Evolutionary conservation across 2,113 vertebrate species (phyloP), one percentile per base, ranked within the genome.

Genomic region (Syngnathoides biaculeatus): DNA sequence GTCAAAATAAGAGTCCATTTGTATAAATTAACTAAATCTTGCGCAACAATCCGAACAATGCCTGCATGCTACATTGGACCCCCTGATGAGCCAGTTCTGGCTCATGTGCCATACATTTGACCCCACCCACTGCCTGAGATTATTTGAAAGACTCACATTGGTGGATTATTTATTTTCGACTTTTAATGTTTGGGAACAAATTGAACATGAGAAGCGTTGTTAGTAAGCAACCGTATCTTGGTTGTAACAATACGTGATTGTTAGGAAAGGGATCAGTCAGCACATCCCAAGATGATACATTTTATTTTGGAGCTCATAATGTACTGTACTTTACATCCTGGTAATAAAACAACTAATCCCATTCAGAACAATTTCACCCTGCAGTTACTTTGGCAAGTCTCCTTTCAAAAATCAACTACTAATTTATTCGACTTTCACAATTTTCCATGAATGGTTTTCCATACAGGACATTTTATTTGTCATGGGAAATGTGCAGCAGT

Each of bases 361-460:
- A 40, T 40, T 60, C 40, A n/a, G 20, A 40, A 40, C 38, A n/a
- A 38, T 60, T 59, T 60, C 58, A n/a, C 19, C 24, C 22, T 59
- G 20, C 38, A 38, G 38, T 58, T 61, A 52, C 30, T 43, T 26
- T 60, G 12, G 42, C 30, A 56, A 63, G 47, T 15, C 11, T 64
- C 39, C 19, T 42, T 1, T 26, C 66, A 71, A 14, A 64, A 68
- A 68, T 65, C 40, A 53, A 39, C 68, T 68, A 59, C 53, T 30
- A 11, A 50, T 59, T 65, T 42, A 71, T 78, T 68, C 50, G 53
- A 70, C 19, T 0, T 24, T 26, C 30, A 43, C 27, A 58, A 55
- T 66, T 69, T 67, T 78, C 50, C 60, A 43, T 27, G 42, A 69
- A 4, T 4, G 1, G 3, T 65, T 84, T 77, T 79, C 58, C 67